Evolutionary conservation across 2,797 vertebrate genomes (phyloP).

Genomic region (Alfaro cultratus): DNA sequence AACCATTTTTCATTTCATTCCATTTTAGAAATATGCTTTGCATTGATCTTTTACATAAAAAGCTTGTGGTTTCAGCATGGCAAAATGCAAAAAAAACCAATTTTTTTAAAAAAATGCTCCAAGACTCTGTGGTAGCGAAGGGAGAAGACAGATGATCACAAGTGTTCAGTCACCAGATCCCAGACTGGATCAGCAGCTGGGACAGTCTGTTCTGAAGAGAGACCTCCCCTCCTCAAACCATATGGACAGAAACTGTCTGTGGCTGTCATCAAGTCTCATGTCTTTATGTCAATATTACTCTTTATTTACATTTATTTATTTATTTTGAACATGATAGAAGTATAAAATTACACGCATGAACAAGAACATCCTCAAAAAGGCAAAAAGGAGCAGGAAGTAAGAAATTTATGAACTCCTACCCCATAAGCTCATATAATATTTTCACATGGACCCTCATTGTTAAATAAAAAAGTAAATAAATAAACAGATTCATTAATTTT

Average conservation of each 20-base stretch:
- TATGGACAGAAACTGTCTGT: background rate
- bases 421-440: too few species aligned
- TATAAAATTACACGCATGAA: too few species aligned
- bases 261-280: background rate
- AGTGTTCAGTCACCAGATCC: constrained; percentile 12
- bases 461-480: too few species aligned
- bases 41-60: background rate
- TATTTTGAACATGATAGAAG: too few species aligned
- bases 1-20: background rate
- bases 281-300: background rate
- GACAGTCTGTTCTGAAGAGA: constrained; percentile 15
- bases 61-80: background rate
- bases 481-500: too few species aligned
- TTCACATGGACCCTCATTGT: too few species aligned
- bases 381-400: too few species aligned
- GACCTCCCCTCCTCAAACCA: background rate
- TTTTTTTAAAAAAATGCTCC: background rate
- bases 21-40: background rate
- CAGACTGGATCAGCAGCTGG: constrained; percentile 9
- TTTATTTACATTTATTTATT: background rate
- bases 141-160: background rate
- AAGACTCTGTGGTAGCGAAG: background rate
- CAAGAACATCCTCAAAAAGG: too few species aligned
- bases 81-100: background rate
- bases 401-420: too few species aligned